A percentile compares a stretch with the other conserved stretches of the same genome.
These are phyloP conservation scores for Leptinotarsa peninsularis DNA, from an alignment of 2,888 invertebrate species.

Conservation along the genomic window DNA sequence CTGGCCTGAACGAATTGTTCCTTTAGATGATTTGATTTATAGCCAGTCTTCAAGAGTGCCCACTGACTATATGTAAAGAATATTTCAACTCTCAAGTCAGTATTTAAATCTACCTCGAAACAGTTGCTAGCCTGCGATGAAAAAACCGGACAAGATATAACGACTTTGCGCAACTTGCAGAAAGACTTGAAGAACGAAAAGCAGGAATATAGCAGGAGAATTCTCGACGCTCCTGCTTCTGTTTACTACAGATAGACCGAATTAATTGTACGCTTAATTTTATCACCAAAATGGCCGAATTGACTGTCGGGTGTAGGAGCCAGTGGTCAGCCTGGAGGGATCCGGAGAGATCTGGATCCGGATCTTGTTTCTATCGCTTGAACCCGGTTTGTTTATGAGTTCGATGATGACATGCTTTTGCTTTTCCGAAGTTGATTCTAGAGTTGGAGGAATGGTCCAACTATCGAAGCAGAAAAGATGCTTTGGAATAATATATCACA, in stretches of 20 bases:
- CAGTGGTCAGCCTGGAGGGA: conserved; percentile 47
- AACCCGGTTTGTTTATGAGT: neutral
- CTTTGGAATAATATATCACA: too few species aligned
- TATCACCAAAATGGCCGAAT: conserved; percentile 53
- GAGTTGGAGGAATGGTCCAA: too few species aligned
- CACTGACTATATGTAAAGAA: too few species aligned
- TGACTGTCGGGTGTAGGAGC: conserved; percentile 42
- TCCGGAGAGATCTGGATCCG: conserved; percentile 13
- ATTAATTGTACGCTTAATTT: conserved; percentile 58
- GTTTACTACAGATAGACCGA: conserved; percentile 53
- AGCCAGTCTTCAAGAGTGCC: too few species aligned
- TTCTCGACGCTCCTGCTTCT: conserved; percentile 23
- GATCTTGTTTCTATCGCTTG: neutral
- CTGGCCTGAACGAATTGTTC: too few species aligned
- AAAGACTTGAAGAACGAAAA: conserved; percentile 24
- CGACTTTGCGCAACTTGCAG: conserved; percentile 43
- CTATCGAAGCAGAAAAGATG: too few species aligned
- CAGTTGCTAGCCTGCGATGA: conserved; percentile 37
- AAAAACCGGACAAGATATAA: conserved; percentile 50
- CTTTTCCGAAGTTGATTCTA: neutral
- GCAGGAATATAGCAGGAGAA: conserved; percentile 33
- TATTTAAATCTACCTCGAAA: neutral
- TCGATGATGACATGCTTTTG: neutral
- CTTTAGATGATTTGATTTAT: too few species aligned
- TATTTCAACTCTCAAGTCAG: neutral